A percentile compares a stretch with the other conserved stretches of the same genome.
phyloP scores from a whole-genome alignment of 2,113 vertebrate species.

The Pterocles burchelli region DNA sequence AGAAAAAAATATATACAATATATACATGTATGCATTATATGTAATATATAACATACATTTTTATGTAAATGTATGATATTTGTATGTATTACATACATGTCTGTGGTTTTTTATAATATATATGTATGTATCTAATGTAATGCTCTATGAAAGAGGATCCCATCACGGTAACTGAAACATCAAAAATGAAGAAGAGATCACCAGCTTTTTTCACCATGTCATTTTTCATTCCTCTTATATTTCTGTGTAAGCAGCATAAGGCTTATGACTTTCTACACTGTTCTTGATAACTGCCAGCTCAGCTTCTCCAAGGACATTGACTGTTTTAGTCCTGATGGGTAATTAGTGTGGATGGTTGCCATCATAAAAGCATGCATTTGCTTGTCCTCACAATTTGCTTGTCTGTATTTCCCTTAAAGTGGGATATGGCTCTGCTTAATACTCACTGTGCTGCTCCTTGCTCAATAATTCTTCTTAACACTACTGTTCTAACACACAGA shows the following conservation, averaged over 20 bases:
- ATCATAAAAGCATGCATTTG: background rate
- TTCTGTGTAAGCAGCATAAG: background rate
- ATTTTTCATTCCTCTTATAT: background rate
- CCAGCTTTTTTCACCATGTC: rapidly evolving
- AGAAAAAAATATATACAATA: background rate
- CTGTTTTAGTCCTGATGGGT: background rate
- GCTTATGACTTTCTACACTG: background rate
- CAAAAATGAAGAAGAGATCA: background rate
- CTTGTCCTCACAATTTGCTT: background rate
- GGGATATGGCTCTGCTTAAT: background rate
- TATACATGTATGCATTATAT: background rate
- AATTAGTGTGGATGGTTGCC: background rate
- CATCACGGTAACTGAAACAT: background rate
- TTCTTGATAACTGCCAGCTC: background rate
- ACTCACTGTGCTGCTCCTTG: background rate
- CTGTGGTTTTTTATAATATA: background rate
- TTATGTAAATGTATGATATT: background rate
- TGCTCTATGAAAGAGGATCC: background rate
- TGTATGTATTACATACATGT: background rate
- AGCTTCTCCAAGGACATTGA: background rate
- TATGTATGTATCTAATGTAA: background rate
- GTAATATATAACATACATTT: background rate
- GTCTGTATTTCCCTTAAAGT: background rate
- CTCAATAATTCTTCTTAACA: background rate
- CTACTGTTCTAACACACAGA: background rate